Evolutionary conservation across 2,113 vertebrate genomes (phyloP), one percentile per base, ranked within the genome.

Genomic region (Seriola quinqueradiata): DNA sequence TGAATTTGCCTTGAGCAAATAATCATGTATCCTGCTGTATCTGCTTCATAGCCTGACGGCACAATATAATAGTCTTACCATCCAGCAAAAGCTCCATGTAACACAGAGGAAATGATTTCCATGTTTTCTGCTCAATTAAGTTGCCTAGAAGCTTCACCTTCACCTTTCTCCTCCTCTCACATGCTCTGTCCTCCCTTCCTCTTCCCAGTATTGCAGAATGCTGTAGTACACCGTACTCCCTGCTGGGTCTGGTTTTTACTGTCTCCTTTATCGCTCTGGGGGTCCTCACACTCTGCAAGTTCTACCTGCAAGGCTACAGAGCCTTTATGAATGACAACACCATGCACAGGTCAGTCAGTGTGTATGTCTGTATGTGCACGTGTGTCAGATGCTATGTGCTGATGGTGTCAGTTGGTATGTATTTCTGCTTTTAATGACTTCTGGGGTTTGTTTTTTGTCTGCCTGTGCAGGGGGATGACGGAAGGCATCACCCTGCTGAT

Each of bases 251-350:
- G 92, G 97, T 99, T 68, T 99, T 99, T 90, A 99, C 98, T 0
- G 97, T 99, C 66, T 99, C 98, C 34, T 99, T 99, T 76, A 96
- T 99, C 48, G 98, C 98, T 36, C 90, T 99, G 94, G 98, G 98
- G 42, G 98, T 99, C 83, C 94, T 99, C 84, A 99, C 98, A 1
- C 97, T 99, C 89, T 99, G 98, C 97, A 99, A 99, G 94, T 99
- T 99, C 90, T 99, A 99, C 95, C 93, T 99, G 88, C 98, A 99
- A 83, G 98, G 98, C 63, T 99, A 99, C 82, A 93, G 98, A 67
- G 98, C 98, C 0, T 99, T 99, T 89, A 98, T 99, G 96, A 99
- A 99, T 34, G 98, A 99, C 92, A 99, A 98, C 83, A 96, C 97
- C 88, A 99, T 99, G 98, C 97, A 99, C 86, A 95, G 98, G 98